Evolutionary conservation across 1,140 invertebrate species (phyloP), one percentile per base, ranked within the genome.

Genomic region (Amyelois transitella): DNA sequence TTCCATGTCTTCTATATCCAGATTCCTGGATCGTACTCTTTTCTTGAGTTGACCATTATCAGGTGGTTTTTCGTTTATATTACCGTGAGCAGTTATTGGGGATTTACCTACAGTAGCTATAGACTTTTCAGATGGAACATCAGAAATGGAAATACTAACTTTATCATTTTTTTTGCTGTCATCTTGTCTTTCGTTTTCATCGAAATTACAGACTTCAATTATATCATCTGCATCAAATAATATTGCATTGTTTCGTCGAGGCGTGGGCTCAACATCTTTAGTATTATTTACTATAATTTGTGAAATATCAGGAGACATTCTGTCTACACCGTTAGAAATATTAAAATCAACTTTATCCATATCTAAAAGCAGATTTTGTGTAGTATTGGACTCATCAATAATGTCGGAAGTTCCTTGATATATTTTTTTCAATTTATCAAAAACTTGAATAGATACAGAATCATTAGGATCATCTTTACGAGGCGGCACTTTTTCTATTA

Each of bases 21-120:
- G 44, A 12, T 69, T 59, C 24, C 80, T 63, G 0, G 64, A 65
- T 52, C 60, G 38, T 3, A 79, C 17, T 1, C 28, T 53, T 60
- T 66, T 20, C 1, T 59, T 45, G 7, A 82, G 63, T n/a, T 64
- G 19, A 14, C 59, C 53, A 1, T 54, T 22, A 44, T 53, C 59
- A 0, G 77, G 79, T 0, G 81, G 81, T 2, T 49, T 43, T 64
- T 80, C 78, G 3, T 77, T 48, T 0, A 62, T 47, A 24, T 70
- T 65, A 0, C 80, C 76, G 18, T 82, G 79, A 6, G 55, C 81
- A 6, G 69, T 83, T 25, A 85, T 83, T 0, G 77, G 75, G 0
- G 60, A 67, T 28, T 62, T 64, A 1, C 77, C 79, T 18, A 62
- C 17, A 17, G 76, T 81, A 5, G 48, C 54, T 32, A 85, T 77